Conservation (phyloP, 2,888 invertebrate species). For the Byasa hedistus region DNA sequence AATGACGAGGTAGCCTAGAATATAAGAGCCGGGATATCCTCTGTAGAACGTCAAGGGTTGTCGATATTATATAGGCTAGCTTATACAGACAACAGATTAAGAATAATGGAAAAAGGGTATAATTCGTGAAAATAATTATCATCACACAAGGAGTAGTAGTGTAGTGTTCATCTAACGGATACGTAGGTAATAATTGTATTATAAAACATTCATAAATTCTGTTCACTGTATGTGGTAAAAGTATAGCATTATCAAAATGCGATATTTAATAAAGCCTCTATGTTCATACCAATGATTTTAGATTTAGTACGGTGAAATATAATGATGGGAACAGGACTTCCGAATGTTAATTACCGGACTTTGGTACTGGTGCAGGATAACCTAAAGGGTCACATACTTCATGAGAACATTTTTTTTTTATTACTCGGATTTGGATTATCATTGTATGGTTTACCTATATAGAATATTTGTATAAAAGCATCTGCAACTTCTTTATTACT, state of each 20-base stretch:
- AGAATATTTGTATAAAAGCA: no score
- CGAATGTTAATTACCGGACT: conserved; percentile 12
- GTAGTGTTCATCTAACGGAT: no score
- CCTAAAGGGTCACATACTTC: neutral
- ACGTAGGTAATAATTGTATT: no score
- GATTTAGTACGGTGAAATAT: neutral
- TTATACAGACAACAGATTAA: neutral
- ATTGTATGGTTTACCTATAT: neutral
- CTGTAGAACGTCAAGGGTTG: neutral
- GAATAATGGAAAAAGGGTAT: neutral
- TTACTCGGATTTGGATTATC: neutral
- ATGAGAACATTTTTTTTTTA: neutral
- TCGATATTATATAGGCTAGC: neutral
- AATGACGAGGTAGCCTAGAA: neutral
- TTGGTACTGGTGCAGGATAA: conserved; percentile 3
- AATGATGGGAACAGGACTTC: conserved; percentile 14
- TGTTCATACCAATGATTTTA: neutral
- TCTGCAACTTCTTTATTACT: no score
- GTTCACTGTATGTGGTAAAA: no score
- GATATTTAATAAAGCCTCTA: neutral
- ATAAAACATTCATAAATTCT: no score
- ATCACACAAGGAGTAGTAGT: no score
- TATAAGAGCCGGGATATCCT: neutral
- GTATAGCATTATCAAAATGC: no score
- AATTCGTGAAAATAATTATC: neutral